Evolutionary conservation across 2,888 invertebrate species (phyloP).

Genomic region (Allygus modestus): DNA sequence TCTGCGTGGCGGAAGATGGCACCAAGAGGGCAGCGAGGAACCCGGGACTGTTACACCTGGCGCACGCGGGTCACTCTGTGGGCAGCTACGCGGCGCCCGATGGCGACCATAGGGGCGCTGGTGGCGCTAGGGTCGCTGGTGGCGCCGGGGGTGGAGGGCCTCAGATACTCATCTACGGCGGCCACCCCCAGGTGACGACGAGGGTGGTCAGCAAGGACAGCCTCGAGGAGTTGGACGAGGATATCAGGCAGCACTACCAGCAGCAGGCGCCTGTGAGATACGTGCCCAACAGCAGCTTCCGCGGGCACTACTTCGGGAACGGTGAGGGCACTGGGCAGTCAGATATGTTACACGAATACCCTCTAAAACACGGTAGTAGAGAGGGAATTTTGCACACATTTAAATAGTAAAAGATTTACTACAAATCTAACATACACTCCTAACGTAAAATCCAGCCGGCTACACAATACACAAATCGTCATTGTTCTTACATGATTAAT

Average conservation of each 20-base stretch:
- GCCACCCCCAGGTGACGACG: conserved; percentile 38
- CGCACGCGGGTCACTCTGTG: conserved; percentile 52
- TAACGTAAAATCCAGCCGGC: too few relatives aligned
- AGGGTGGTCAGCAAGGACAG: conserved; percentile 41
- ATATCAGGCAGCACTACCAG: conserved; percentile 26
- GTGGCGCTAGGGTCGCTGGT: too few relatives aligned
- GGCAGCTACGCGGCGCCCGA: conserved; percentile 30
- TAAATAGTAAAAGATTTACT: too few relatives aligned
- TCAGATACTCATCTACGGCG: conserved; percentile 41
- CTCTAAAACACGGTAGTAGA: too few relatives aligned
- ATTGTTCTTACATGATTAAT: too few relatives aligned
- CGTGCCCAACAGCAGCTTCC: conserved; percentile 43
- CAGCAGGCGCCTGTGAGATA: conserved; percentile 9
- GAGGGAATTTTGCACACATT: too few relatives aligned
- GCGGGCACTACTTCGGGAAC: not conserved
- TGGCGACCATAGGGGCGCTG: conserved; percentile 2
- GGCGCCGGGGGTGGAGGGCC: conserved; percentile 31
- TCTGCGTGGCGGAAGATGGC: conserved; percentile 36
- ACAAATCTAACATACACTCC: too few relatives aligned
- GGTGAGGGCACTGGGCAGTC: not conserved
- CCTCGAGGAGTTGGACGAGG: conserved; percentile 48
- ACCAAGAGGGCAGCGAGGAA: conserved; percentile 22
- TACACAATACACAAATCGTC: too few relatives aligned
- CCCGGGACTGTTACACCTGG: conserved; percentile 46
- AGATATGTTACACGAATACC: too few relatives aligned